A percentile compares a stretch with the other conserved stretches of the same genome.
These are phyloP conservation scores for Corythornis cristatus DNA, from an alignment of 2,113 vertebrate species.

Conservation along the genomic window DNA sequence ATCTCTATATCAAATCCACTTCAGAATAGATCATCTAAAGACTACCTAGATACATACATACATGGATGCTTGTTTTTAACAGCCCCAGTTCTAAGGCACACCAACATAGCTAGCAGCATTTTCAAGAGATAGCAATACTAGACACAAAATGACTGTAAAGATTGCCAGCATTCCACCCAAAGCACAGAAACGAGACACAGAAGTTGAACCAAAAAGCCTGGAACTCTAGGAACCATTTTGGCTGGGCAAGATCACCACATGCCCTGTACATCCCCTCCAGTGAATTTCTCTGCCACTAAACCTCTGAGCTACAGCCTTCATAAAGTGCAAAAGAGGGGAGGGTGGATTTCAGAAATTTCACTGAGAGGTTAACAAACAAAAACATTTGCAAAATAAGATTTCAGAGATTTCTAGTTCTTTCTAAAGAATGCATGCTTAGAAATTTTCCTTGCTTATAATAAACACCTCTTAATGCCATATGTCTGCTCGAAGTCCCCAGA, in stretches of 20 bases:
- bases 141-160: not conserved
- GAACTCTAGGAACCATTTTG: not conserved
- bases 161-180: not conserved
- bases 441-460: not conserved
- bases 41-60: not conserved
- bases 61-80: not conserved
- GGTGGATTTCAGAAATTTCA: not conserved
- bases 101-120: not conserved
- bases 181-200: not conserved
- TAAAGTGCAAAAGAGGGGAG: not conserved
- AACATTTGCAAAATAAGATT: not conserved
- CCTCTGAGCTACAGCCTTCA: not conserved
- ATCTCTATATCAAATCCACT: not conserved
- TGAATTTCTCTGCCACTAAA: not conserved
- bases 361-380: not conserved
- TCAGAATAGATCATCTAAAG: not conserved
- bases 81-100: not conserved
- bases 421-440: not conserved
- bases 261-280: not conserved
- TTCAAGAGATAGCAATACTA: not conserved
- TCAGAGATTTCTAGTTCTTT: not conserved
- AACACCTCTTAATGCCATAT: not conserved
- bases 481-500: not conserved
- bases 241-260: not conserved
- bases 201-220: not conserved